Evolutionary conservation across 2,888 invertebrate genomes (phyloP).

Genomic region (Sphinx pinastri): DNA sequence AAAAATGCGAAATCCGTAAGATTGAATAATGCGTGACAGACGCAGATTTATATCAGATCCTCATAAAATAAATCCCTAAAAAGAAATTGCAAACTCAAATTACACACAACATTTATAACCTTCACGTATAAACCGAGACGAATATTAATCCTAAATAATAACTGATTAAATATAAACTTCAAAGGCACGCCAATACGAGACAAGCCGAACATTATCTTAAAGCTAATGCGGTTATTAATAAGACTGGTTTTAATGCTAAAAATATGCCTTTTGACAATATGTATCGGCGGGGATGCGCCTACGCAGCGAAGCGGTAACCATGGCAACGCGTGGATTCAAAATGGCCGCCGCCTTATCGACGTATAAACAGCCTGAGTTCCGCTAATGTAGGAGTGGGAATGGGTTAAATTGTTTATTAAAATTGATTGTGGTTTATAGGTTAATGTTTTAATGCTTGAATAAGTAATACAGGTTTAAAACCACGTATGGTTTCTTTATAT

Average conservation of each 20-base stretch:
- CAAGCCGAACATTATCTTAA: conserved; percentile 12
- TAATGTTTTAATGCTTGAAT: background rate
- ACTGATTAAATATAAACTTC: conserved; percentile 13
- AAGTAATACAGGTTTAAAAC: background rate
- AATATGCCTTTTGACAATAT: conserved; percentile 28
- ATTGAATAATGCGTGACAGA: background rate
- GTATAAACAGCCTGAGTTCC: conserved; percentile 50
- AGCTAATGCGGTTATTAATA: conserved; percentile 26
- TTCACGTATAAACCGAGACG: background rate
- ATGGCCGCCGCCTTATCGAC: conserved; percentile 68
- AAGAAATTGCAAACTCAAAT: conserved; percentile 6
- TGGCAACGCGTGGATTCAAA: conserved; percentile 66
- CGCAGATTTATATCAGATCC: background rate
- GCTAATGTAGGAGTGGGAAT: conserved; percentile 1
- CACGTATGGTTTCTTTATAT: too few relatives aligned
- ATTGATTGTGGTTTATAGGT: background rate
- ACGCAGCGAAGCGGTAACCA: conserved; percentile 69
- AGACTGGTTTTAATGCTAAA: conserved; percentile 29
- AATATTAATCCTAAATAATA: conserved; percentile 23
- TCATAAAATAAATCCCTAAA: background rate
- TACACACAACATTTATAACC: conserved; percentile 20
- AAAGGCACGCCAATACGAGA: conserved; percentile 18
- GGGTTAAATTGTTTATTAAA: background rate
- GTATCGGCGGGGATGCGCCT: conserved; percentile 43
- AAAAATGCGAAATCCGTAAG: background rate